Percentiles rank a stretch among this genome's conserved stretches.
Evolutionary conservation across 2,113 vertebrate genomes (phyloP).

Genomic region (Hassar affinis): DNA sequence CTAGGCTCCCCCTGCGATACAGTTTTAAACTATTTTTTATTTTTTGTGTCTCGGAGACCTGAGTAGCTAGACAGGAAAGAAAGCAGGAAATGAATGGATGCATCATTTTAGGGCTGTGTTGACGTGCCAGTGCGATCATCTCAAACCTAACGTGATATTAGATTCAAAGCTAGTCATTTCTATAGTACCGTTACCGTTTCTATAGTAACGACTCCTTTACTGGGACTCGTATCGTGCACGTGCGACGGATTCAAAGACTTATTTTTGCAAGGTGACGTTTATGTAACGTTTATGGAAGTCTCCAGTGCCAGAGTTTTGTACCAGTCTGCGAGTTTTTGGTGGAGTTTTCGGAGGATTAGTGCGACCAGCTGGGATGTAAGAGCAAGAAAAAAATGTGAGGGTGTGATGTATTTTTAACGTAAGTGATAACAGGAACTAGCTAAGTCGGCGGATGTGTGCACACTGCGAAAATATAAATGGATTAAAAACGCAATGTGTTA

Average conservation of each 20-base stretch:
- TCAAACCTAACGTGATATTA: neutral
- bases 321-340: neutral
- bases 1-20: too few species aligned
- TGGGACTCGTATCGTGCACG: too few species aligned
- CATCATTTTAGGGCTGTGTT: neutral
- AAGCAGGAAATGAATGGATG: neutral
- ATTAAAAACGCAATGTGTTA: neutral
- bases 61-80: neutral
- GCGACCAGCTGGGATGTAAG: too few species aligned
- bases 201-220: too few species aligned
- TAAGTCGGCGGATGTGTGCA: neutral
- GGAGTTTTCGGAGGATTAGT: neutral
- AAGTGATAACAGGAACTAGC: neutral
- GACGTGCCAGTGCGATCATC: neutral
- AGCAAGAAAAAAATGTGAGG: neutral
- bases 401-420: neutral
- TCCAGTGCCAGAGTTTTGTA: neutral
- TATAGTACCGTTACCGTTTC: too few species aligned
- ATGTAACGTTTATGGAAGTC: neutral
- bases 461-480: neutral
- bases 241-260: too few species aligned
- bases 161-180: too few species aligned
- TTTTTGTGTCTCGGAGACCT: neutral
- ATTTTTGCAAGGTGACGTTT: too few species aligned
- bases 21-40: neutral